Conservation (phyloP, 1,140 invertebrate species). For the Choristoneura fumiferana region DNA sequence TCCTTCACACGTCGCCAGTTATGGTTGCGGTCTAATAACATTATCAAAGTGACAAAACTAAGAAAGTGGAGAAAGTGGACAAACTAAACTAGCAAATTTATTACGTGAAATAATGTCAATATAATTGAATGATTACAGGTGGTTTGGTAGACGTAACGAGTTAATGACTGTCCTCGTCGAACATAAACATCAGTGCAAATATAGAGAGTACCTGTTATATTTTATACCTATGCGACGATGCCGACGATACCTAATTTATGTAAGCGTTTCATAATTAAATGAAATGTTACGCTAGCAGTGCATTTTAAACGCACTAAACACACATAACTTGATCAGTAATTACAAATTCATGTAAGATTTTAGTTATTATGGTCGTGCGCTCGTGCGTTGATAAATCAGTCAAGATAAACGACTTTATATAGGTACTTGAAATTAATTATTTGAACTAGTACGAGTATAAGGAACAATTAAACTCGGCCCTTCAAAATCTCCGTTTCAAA, state of each 20-base stretch:
- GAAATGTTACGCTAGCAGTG: background rate
- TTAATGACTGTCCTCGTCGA: background rate
- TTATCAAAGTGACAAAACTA: background rate
- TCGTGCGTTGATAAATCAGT: no score
- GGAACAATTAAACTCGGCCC: no score
- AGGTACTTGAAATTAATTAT: no score
- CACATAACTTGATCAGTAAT: background rate
- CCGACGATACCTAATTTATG: background rate
- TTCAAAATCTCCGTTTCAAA: background rate
- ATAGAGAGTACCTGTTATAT: no score
- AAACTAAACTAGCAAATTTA: conserved; percentile 21
- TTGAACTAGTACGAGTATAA: no score
- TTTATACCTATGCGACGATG: no score
- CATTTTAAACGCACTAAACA: background rate
- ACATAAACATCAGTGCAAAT: background rate
- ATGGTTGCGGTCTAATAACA: conserved; percentile 18
- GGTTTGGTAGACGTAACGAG: background rate
- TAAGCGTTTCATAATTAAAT: background rate
- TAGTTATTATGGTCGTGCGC: no score
- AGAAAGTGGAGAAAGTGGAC: conserved; percentile 35
- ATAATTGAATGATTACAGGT: conserved; percentile 37
- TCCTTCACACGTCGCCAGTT: conserved; percentile 32
- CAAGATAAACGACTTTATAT: no score
- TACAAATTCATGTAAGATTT: no score
- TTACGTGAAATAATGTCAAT: conserved; percentile 28